Evolutionary conservation across 1,140 invertebrate genomes (phyloP).

Genomic region (Dendrolimus kikuchii): DNA sequence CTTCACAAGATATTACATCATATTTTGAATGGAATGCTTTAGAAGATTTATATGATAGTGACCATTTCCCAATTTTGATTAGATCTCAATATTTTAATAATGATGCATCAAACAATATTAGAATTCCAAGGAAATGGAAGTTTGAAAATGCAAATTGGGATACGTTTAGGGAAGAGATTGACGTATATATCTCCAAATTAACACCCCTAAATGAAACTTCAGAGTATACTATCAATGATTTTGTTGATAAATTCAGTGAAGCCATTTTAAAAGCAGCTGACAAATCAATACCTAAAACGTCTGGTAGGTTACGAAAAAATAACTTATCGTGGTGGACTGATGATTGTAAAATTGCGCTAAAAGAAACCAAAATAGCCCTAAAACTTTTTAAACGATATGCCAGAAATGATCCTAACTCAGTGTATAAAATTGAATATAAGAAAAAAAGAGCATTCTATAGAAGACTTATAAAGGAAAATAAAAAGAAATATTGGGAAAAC

Average conservation of each 20-base stretch:
- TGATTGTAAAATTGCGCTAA: conserved; percentile 27
- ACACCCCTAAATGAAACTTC: neutral
- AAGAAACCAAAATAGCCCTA: conserved; percentile 30
- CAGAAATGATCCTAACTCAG: conserved; percentile 18
- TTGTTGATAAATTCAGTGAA: conserved; percentile 22
- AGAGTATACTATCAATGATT: conserved; percentile 13
- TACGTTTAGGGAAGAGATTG: conserved; percentile 18
- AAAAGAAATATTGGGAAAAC: conserved; percentile 16
- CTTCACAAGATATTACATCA: conserved; percentile 20
- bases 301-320: conserved; percentile 17
- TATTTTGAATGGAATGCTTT: conserved; percentile 25
- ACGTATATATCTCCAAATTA: conserved; percentile 11
- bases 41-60: conserved; percentile 31
- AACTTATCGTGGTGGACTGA: conserved; percentile 38
- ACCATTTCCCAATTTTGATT: conserved; percentile 36
- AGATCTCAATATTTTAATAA: conserved; percentile 9
- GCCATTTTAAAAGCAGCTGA: conserved; percentile 24
- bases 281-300: conserved; percentile 24
- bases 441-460: conserved; percentile 22
- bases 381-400: conserved; percentile 29
- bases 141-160: conserved; percentile 30
- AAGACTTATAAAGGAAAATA: conserved; percentile 29
- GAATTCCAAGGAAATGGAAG: conserved; percentile 23
- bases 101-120: conserved; percentile 7
- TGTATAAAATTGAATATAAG: conserved; percentile 21